Conservation (phyloP, 2,113 vertebrate genomes). For the Gorilla gorilla region DNA sequence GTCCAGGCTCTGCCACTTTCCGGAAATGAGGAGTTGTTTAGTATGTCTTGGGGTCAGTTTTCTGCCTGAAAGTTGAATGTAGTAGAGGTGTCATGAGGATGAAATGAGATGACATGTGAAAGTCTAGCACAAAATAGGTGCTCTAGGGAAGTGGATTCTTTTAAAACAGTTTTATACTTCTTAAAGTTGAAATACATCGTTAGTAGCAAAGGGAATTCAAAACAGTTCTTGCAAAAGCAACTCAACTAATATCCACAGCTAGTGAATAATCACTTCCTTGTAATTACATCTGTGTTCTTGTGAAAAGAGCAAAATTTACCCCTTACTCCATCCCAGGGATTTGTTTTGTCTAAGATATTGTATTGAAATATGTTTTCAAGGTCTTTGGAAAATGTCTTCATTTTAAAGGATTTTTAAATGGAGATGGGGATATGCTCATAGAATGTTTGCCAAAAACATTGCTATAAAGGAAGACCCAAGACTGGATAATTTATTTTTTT, state of each 20-base stretch:
- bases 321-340: neutral
- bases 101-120: neutral
- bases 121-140: neutral
- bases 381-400: neutral
- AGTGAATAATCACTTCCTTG: neutral
- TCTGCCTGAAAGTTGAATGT: neutral
- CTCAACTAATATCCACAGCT: neutral
- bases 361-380: neutral
- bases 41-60: neutral
- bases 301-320: neutral
- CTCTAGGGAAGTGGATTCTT: neutral
- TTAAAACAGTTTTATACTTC: neutral
- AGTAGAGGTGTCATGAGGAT: neutral
- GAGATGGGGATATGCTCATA: neutral
- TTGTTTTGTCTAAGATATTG: neutral
- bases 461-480: too few species aligned
- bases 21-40: neutral
- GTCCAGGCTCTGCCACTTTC: neutral
- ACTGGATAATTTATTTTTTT: too few species aligned
- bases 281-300: neutral
- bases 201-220: neutral
- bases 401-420: constrained; percentile 13
- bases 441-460: neutral
- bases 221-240: neutral
- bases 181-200: constrained; percentile 27